A percentile compares a stretch with the other conserved stretches of the same genome.
Conservation (phyloP, 1,140 invertebrate genomes). For the Apis dorsata region DNA sequence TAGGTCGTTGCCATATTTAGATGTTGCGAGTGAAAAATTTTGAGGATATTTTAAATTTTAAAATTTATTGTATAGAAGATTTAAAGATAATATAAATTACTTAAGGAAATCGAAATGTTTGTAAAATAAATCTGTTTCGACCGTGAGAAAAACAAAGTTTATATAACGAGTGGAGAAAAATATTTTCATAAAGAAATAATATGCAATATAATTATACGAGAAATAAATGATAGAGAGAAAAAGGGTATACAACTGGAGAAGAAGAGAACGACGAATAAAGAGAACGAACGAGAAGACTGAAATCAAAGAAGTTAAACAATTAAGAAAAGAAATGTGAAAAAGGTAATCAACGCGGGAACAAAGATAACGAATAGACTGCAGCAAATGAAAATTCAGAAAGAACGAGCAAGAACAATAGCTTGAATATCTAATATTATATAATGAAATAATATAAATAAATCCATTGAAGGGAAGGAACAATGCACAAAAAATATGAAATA, state of each 20-base stretch:
- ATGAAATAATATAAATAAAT: background rate
- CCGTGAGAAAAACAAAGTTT: no score
- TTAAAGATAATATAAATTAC: no score
- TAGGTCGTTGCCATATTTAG: no score
- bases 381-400: background rate
- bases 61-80: no score
- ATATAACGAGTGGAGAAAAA: background rate
- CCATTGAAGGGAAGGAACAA: background rate
- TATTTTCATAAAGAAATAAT: background rate
- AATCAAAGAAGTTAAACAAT: slow-evolving; percentile 2
- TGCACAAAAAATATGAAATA: background rate
- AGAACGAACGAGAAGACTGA: no score
- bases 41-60: no score
- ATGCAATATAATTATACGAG: background rate
- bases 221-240: background rate
- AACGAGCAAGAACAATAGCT: background rate
- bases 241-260: no score
- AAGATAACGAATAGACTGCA: background rate
- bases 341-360: slow-evolving; percentile 13
- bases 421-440: background rate
- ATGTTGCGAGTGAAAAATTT: no score
- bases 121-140: no score
- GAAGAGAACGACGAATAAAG: no score
- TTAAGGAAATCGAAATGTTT: no score
- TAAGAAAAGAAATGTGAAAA: background rate